Percentiles rank a stretch among this genome's conserved stretches.
These are phyloP conservation scores for Betta splendens DNA, from an alignment of 2,797 vertebrate species.

Conservation along the genomic window DNA sequence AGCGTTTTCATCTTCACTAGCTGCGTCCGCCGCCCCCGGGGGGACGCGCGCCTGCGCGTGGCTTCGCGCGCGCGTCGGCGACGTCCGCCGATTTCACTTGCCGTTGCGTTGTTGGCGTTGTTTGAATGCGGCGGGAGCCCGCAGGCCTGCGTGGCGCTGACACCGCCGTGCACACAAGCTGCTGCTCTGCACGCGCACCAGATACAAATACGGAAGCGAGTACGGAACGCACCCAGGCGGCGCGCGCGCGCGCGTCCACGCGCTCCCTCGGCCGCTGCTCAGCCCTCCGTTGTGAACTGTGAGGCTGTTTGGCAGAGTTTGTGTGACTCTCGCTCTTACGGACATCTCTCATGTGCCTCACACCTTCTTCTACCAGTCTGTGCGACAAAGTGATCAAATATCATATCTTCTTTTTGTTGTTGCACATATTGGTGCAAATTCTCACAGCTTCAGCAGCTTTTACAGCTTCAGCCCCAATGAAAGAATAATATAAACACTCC, in stretches of 20 bases:
- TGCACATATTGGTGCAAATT: conserved; percentile 22
- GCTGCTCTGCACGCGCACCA: no score
- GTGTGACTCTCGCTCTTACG: conserved; percentile 9
- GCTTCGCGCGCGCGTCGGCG: conserved; percentile 28
- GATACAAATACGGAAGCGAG: conserved; percentile 59
- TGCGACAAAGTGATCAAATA: conserved; percentile 34
- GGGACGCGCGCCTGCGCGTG: conserved; percentile 30
- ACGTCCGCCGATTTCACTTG: conserved; percentile 14
- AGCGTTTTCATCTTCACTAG: conserved; percentile 21
- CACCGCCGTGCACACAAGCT: conserved; percentile 29
- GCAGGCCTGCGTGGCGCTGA: conserved; percentile 23
- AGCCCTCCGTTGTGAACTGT: conserved; percentile 27
- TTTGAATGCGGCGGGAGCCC: conserved; percentile 21
- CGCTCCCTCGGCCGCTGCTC: no score
- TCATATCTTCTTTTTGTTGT: conserved; percentile 14
- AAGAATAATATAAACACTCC: conserved; percentile 21
- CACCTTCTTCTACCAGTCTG: conserved; percentile 31
- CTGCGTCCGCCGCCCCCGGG: conserved; percentile 5
- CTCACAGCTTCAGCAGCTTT: conserved; percentile 27
- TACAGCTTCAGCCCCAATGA: conserved; percentile 23
- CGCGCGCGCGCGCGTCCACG: no score
- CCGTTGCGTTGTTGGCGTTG: no score
- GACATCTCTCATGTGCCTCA: conserved; percentile 25
- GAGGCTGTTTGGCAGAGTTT: conserved; percentile 40
- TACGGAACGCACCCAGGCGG: conserved; percentile 60